Percentiles rank a stretch among this genome's conserved stretches.
phyloP scores from a whole-genome alignment of 2,888 invertebrate species.

The Globia sparganii region DNA sequence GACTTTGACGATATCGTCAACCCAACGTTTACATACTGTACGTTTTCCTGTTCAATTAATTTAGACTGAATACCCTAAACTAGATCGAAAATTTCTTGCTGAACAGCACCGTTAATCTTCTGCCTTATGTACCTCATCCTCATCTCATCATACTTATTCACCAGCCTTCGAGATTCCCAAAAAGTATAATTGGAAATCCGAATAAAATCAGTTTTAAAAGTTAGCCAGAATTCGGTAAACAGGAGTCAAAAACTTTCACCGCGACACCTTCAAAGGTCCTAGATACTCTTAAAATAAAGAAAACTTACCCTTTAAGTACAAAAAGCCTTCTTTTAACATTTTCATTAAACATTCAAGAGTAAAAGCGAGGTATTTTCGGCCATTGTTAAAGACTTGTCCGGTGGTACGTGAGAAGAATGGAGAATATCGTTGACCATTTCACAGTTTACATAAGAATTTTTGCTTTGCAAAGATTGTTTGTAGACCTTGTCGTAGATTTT shows the following conservation, averaged over 20 bases:
- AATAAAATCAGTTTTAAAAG: not conserved
- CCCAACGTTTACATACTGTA: not conserved
- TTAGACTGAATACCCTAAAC: not conserved
- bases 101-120: not conserved
- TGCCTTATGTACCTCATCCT: not conserved
- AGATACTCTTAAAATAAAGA: not conserved
- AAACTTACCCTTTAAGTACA: conserved; percentile 12
- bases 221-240: not conserved
- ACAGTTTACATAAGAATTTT: conserved; percentile 21
- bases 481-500: not conserved
- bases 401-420: conserved; percentile 39
- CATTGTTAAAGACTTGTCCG: conserved; percentile 11
- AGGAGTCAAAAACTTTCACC: not conserved
- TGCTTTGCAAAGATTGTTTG: conserved; percentile 23
- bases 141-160: too few species aligned
- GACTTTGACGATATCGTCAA: too few species aligned
- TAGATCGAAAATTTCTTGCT: not conserved
- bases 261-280: not conserved
- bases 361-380: conserved; percentile 45
- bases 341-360: conserved; percentile 56
- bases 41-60: not conserved
- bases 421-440: conserved; percentile 20
- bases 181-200: not conserved
- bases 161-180: not conserved
- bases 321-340: conserved; percentile 9